Conservation (phyloP, 2,113 vertebrate genomes). For the Melanostigma gelatinosum region DNA sequence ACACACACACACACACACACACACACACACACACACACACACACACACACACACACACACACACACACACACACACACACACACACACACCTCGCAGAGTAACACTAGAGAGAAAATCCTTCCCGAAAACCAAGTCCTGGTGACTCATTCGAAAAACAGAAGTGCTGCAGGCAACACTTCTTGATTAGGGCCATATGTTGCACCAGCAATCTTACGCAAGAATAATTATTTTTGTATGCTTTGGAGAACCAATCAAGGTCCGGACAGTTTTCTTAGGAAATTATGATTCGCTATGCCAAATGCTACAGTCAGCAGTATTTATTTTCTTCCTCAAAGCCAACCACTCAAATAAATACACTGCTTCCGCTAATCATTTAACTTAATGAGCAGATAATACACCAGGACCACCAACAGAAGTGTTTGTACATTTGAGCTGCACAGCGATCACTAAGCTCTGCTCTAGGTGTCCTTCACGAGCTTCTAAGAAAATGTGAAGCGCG, state of each 20-base stretch:
- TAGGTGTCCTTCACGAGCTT: background rate
- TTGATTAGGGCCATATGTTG: background rate
- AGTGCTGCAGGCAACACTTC: background rate
- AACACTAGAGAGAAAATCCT: background rate
- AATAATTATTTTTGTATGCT: background rate
- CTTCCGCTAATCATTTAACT: background rate
- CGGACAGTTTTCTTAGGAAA: background rate
- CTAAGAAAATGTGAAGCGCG: background rate
- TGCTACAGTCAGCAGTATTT: constrained; percentile 6
- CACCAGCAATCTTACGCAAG: background rate
- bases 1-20: background rate
- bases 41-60: background rate
- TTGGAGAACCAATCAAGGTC: background rate
- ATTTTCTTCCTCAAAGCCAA: background rate
- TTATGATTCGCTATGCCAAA: background rate
- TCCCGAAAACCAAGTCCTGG: background rate
- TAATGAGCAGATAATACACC: background rate
- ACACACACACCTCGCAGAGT: background rate
- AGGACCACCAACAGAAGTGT: background rate
- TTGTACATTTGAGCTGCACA: background rate
- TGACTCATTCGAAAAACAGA: constrained; percentile 22
- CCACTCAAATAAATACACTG: background rate
- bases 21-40: too few species aligned
- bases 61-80: background rate
- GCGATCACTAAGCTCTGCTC: background rate